Conservation (phyloP, 2,113 vertebrate species). For the Ophiodon elongatus region DNA sequence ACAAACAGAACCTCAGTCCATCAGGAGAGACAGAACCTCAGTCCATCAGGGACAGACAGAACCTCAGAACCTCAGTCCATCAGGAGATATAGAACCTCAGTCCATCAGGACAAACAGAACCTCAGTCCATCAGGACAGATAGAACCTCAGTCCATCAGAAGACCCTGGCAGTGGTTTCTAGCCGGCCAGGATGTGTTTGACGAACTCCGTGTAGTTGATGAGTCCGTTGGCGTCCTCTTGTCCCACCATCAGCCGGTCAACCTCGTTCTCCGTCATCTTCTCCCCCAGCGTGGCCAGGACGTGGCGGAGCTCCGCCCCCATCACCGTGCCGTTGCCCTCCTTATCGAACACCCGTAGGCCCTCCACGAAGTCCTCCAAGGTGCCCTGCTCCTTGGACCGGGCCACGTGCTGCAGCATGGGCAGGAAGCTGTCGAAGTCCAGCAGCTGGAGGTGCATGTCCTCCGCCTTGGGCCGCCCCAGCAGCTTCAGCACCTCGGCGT, state of each 20-base stretch:
- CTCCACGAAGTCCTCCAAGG: constrained; percentile 96
- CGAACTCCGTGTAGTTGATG: constrained; percentile 95
- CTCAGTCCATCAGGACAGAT: background rate
- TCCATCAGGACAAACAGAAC: background rate
- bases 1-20: too few relatives aligned
- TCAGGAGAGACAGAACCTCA: too few relatives aligned
- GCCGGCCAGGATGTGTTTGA: constrained; percentile 92
- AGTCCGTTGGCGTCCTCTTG: constrained; percentile 95
- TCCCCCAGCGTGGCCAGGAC: constrained; percentile 85
- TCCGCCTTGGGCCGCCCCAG: constrained; percentile 93
- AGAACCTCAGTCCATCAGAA: background rate
- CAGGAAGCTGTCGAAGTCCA: constrained; percentile 96
- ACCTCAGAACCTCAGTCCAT: background rate
- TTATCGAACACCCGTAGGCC: constrained; percentile 89
- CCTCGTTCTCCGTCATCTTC: constrained; percentile 84
- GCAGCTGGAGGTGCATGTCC: constrained; percentile 89
- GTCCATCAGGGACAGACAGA: background rate
- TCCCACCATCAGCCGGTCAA: constrained; percentile 93
- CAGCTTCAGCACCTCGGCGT: constrained; percentile 91
- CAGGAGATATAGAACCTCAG: background rate
- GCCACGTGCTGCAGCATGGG: constrained; percentile 96
- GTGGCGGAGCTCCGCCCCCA: constrained; percentile 55
- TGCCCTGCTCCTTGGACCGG: constrained; percentile 93
- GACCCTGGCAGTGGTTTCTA: background rate
- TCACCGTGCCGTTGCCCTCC: constrained; percentile 83